Conservation (phyloP, 1,140 invertebrate genomes). For the Megalonaias nervosa region DNA sequence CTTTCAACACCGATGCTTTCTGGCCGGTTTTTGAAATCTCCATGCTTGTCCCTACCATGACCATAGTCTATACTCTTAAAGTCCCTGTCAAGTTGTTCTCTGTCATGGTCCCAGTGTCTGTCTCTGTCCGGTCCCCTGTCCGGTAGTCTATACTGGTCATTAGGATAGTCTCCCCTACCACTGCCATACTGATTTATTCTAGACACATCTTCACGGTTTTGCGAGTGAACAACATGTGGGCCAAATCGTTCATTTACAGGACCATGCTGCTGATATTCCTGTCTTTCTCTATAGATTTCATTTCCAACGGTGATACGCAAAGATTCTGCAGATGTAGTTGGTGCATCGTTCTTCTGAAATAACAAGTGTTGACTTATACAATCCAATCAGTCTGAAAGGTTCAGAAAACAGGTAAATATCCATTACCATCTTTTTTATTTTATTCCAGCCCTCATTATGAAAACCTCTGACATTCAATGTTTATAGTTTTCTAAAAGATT, state of each 20-base stretch:
- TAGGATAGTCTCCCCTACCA: constrained; percentile 10
- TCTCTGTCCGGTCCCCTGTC: constrained; percentile 18
- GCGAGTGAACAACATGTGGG: not conserved
- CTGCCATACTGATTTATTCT: constrained; percentile 1
- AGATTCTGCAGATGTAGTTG: constrained; percentile 37
- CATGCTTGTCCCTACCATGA: not conserved
- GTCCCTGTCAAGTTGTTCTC: not conserved
- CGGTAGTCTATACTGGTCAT: constrained; percentile 13
- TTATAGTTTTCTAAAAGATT: too few relatives aligned
- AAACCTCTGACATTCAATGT: too few relatives aligned
- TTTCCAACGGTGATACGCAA: constrained; percentile 64
- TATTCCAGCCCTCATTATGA: too few relatives aligned
- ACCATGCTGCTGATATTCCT: not conserved
- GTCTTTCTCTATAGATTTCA: constrained; percentile 47
- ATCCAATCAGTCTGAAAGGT: too few relatives aligned
- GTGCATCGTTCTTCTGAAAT: too few relatives aligned
- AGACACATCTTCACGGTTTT: constrained; percentile 3
- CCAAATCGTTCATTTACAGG: constrained; percentile 1
- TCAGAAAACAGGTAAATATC: too few relatives aligned
- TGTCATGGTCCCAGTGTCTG: constrained; percentile 17
- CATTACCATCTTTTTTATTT: too few relatives aligned
- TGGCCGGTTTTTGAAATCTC: too few relatives aligned
- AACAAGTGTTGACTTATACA: too few relatives aligned
- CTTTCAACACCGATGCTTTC: too few relatives aligned
- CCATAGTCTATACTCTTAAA: not conserved